Evolutionary conservation across 1,140 invertebrate genomes (phyloP).

Genomic region (Drosophila mayri): DNA sequence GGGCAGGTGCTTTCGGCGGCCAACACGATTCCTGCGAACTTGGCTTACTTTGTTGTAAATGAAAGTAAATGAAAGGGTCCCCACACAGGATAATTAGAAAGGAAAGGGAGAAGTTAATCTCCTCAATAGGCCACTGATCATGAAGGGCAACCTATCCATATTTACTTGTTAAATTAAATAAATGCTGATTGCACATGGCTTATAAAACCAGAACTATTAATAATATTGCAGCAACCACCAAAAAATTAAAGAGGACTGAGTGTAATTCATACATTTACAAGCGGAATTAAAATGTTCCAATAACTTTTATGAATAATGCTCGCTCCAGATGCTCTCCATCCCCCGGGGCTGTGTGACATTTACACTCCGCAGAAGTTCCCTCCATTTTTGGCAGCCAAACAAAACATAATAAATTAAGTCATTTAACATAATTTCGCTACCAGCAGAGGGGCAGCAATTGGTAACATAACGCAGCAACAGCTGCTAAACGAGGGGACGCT

Average conservation of each 20-base stretch:
- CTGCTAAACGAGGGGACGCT: slow-evolving; percentile 75
- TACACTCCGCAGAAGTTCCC: slow-evolving; percentile 50
- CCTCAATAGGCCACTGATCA: neutral
- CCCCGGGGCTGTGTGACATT: slow-evolving; percentile 41
- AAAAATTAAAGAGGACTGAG: neutral
- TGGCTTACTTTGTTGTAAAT: slow-evolving; percentile 31
- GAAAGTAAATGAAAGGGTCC: slow-evolving; percentile 27
- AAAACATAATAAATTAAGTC: slow-evolving; percentile 81
- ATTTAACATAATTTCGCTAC: slow-evolving; percentile 82
- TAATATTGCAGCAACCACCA: slow-evolving; percentile 1
- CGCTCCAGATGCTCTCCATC: neutral
- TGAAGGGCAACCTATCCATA: neutral
- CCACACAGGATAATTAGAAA: neutral
- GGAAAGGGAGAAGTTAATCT: neutral
- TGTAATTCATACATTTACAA: slow-evolving; percentile 25
- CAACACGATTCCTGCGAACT: slow-evolving; percentile 32
- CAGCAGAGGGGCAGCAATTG: slow-evolving; percentile 42
- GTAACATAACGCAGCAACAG: slow-evolving; percentile 57
- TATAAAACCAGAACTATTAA: neutral
- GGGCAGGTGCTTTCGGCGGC: slow-evolving; percentile 39
- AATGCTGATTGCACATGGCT: neutral
- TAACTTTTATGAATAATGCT: slow-evolving; percentile 28
- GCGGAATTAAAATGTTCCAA: slow-evolving; percentile 35
- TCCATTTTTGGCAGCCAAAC: slow-evolving; percentile 65
- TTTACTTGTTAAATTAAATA: slow-evolving; percentile 5